Conservation (phyloP, 2,888 invertebrate genomes). For the Trilocha varians region DNA sequence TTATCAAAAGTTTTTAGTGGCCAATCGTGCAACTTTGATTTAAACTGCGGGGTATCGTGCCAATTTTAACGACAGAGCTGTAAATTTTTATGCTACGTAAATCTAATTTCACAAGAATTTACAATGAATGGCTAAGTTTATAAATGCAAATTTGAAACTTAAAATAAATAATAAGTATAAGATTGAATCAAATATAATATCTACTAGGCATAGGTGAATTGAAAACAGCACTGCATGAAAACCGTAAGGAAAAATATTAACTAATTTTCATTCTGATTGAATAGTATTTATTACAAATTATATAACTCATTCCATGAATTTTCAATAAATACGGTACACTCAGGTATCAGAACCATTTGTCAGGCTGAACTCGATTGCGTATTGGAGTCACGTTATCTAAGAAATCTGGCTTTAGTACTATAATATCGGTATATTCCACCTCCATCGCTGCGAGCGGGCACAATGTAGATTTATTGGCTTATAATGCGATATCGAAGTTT, state of each 20-base stretch:
- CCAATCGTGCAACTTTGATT: not conserved
- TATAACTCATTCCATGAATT: conserved; percentile 12
- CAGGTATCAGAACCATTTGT: conserved; percentile 43
- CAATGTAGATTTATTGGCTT: conserved; percentile 32
- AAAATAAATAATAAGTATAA: no score
- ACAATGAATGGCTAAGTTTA: no score
- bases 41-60: conserved; percentile 2
- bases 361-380: conserved; percentile 47
- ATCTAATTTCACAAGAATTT: no score
- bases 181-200: no score
- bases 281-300: no score
- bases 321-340: conserved; percentile 8
- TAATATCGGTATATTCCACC: conserved; percentile 42
- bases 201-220: no score
- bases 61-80: not conserved
- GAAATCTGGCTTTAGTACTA: conserved; percentile 42
- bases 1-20: conserved; percentile 26
- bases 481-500: conserved; percentile 25
- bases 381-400: conserved; percentile 54
- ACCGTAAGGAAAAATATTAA: no score
- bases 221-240: no score
- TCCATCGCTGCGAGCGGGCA: conserved; percentile 30
- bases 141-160: no score
- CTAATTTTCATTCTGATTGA: no score
- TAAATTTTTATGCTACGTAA: no score